Conservation (phyloP, 1,140 invertebrate genomes). For the Dermatophagoides farinae region DNA sequence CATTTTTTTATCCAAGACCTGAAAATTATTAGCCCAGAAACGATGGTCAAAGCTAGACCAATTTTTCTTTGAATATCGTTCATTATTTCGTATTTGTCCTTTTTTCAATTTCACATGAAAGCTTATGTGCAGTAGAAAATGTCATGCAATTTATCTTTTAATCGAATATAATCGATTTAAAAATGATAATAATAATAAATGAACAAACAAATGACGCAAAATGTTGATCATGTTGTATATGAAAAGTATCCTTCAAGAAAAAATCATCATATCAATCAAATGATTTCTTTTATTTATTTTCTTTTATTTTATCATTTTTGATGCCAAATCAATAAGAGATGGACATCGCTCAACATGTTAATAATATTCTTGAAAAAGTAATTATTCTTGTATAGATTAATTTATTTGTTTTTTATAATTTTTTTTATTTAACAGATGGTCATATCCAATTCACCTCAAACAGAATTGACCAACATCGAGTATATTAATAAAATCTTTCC, state of each 20-base stretch:
- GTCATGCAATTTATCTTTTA: too few relatives aligned
- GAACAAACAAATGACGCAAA: too few relatives aligned
- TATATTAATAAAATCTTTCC: slow-evolving; percentile 95
- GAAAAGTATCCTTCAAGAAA: neutral
- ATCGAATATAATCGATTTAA: too few relatives aligned
- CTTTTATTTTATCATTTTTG: neutral
- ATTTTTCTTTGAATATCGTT: too few relatives aligned
- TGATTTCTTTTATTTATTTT: neutral
- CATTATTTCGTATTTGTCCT: too few relatives aligned
- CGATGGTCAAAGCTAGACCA: too few relatives aligned
- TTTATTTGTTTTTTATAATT: neutral
- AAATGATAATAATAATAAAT: too few relatives aligned
- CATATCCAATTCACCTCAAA: slow-evolving; percentile 23
- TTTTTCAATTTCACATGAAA: too few relatives aligned
- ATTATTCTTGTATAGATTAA: neutral
- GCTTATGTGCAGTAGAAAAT: too few relatives aligned
- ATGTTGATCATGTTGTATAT: neutral
- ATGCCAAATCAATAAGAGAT: neutral
- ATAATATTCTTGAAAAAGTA: slow-evolving; percentile 1
- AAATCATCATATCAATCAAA: neutral
- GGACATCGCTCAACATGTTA: slow-evolving; percentile 1
- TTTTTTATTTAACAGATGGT: neutral
- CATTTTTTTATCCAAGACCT: too few relatives aligned
- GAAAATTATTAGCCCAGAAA: too few relatives aligned
- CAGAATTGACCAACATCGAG: slow-evolving; percentile 80